These are phyloP conservation scores for Regulus satrapa DNA, from an alignment of 2,113 vertebrate species.

Conservation along the genomic window DNA sequence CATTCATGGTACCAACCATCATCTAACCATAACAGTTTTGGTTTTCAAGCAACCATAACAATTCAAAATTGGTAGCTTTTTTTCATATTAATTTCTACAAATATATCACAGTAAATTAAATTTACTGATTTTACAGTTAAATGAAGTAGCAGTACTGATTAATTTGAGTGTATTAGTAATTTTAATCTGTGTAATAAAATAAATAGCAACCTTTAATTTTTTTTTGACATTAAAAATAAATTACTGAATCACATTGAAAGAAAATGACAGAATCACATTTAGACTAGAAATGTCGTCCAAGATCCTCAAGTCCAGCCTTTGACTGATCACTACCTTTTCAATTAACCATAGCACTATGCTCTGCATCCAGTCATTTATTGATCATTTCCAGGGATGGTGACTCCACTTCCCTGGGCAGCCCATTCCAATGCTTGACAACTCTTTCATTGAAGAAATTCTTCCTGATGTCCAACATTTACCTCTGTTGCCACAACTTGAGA, in stretches of 20 bases:
- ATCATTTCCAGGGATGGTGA: too few species aligned
- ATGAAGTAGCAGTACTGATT: neutral
- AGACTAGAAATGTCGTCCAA: neutral
- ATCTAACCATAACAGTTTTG: too few species aligned
- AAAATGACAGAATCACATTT: neutral
- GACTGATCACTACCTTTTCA: neutral
- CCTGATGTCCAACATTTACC: neutral
- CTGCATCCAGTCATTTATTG: accelerated
- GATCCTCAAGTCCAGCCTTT: neutral
- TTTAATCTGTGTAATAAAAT: neutral
- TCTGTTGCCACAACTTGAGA: neutral
- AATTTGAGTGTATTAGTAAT: neutral
- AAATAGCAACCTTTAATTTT: neutral
- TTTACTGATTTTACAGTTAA: neutral
- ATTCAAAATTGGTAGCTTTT: neutral
- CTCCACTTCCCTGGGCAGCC: neutral
- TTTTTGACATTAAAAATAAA: neutral
- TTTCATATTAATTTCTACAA: neutral
- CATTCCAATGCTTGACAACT: neutral
- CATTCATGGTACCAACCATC: neutral
- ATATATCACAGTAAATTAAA: neutral
- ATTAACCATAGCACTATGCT: neutral
- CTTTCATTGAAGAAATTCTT: neutral
- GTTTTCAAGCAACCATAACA: neutral
- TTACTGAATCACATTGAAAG: neutral